phyloP scores from a whole-genome alignment of 2,888 invertebrate species.

The Cheilosia impressa region DNA sequence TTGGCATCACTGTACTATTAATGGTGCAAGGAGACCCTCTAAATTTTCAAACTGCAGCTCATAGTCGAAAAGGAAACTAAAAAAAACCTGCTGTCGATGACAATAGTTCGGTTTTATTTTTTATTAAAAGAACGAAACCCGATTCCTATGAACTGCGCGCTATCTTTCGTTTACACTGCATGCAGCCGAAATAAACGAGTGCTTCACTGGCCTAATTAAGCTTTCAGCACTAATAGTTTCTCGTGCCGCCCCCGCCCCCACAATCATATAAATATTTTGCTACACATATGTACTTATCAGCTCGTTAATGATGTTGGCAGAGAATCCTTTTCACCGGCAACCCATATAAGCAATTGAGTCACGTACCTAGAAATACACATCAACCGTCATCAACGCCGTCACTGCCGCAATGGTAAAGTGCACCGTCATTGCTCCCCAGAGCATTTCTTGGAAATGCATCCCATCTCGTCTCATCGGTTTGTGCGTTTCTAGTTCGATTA shows the following conservation, averaged over 20 bases:
- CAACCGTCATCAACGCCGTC: no score
- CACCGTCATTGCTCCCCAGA: conserved; percentile 5
- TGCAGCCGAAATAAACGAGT: neutral
- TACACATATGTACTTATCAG: neutral
- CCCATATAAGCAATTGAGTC: conserved; percentile 6
- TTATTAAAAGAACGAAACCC: no score
- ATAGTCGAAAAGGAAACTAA: no score
- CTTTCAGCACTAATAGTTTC: conserved; percentile 12
- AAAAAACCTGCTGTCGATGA: no score
- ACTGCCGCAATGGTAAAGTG: conserved; percentile 1
- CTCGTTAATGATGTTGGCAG: neutral
- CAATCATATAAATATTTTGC: neutral
- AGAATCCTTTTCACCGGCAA: neutral
- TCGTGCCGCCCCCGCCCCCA: neutral
- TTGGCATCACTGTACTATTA: no score
- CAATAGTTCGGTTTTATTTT: no score
- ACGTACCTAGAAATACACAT: neutral
- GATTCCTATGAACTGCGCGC: neutral
- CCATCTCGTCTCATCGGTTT: neutral
- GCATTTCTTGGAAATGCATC: conserved; percentile 32
- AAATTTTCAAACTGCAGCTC: no score
- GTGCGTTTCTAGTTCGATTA: conserved; percentile 42
- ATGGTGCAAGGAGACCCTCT: no score
- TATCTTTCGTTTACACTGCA: neutral
- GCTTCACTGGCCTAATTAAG: conserved; percentile 8